A percentile compares a stretch with the other conserved stretches of the same genome.
Evolutionary conservation across 1,140 invertebrate species (phyloP).

Genomic region (Ladona fulva): DNA sequence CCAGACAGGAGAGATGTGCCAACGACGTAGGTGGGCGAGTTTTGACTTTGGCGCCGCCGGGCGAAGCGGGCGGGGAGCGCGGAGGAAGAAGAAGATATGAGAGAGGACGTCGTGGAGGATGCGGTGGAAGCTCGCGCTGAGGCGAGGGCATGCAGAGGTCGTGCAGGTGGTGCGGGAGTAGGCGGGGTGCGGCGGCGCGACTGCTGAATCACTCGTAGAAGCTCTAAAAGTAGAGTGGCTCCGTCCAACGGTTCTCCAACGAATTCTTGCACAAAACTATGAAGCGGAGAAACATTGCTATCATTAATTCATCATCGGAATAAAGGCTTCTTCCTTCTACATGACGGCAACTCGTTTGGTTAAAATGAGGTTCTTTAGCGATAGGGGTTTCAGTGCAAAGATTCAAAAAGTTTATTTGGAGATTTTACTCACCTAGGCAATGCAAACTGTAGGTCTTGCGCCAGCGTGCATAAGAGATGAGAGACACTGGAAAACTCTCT

Average conservation of each 20-base stretch:
- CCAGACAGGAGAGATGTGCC: slow-evolving; percentile 47
- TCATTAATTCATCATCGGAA: slow-evolving; percentile 23
- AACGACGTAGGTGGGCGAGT: slow-evolving; percentile 22
- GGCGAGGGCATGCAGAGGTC: slow-evolving; percentile 33
- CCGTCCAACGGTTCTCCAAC: slow-evolving; percentile 73
- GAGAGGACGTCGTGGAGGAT: slow-evolving; percentile 14
- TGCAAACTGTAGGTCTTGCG: slow-evolving; percentile 72
- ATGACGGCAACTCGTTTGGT: too few relatives aligned
- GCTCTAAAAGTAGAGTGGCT: slow-evolving; percentile 65
- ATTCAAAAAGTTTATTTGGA: too few relatives aligned
- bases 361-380: too few relatives aligned
- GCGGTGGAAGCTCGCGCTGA: slow-evolving; percentile 33
- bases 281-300: neutral
- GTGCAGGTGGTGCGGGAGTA: slow-evolving; percentile 30
- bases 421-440: slow-evolving; percentile 65
- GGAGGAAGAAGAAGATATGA: slow-evolving; percentile 34
- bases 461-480: slow-evolving; percentile 77
- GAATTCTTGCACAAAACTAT: slow-evolving; percentile 82
- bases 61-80: slow-evolving; percentile 46
- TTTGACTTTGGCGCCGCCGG: slow-evolving; percentile 51
- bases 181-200: slow-evolving; percentile 43
- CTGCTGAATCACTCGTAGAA: slow-evolving; percentile 72
- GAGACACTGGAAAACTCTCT: slow-evolving; percentile 76
- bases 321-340: too few relatives aligned
- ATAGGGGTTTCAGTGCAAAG: too few relatives aligned